These are phyloP conservation scores for Xenotilapia caudafasciata DNA, from an alignment of 2,113 vertebrate genomes.

Conservation along the genomic window DNA sequence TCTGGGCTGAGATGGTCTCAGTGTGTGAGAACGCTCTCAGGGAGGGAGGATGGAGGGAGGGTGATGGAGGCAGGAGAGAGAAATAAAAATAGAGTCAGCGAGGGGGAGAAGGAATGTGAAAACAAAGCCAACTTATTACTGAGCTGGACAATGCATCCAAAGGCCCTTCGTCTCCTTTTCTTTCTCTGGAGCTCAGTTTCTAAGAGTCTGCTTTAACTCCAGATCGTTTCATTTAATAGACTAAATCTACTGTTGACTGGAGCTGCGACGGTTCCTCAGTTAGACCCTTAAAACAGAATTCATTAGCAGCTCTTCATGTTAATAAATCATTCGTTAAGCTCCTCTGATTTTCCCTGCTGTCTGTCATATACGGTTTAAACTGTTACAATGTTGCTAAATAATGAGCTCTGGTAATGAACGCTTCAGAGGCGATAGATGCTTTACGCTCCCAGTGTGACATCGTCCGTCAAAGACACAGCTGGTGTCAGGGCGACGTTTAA, in stretches of 20 bases:
- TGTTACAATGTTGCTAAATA: neutral
- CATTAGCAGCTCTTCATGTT: neutral
- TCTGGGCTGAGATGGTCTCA: constrained; percentile 38
- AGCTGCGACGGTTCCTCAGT: rapidly evolving
- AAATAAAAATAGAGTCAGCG: neutral
- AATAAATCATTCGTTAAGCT: rapidly evolving
- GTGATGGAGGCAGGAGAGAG: neutral
- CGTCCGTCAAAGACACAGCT: neutral
- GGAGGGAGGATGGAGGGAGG: neutral
- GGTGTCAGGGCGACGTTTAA: neutral
- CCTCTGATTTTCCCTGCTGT: neutral
- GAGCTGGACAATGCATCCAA: neutral
- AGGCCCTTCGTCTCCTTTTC: neutral
- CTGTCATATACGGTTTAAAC: neutral
- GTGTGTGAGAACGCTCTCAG: constrained; percentile 3
- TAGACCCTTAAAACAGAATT: neutral
- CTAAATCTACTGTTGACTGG: neutral
- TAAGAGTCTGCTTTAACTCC: neutral
- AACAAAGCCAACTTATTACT: neutral
- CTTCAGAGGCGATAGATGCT: neutral
- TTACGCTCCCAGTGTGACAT: neutral
- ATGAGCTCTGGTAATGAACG: neutral
- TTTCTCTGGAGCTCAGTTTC: neutral
- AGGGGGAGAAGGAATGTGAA: neutral
- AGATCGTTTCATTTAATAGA: neutral